Evolutionary conservation across 2,888 invertebrate genomes (phyloP), one percentile per base, ranked within the genome.

Genomic region (Melangyna quadrimaculata): DNA sequence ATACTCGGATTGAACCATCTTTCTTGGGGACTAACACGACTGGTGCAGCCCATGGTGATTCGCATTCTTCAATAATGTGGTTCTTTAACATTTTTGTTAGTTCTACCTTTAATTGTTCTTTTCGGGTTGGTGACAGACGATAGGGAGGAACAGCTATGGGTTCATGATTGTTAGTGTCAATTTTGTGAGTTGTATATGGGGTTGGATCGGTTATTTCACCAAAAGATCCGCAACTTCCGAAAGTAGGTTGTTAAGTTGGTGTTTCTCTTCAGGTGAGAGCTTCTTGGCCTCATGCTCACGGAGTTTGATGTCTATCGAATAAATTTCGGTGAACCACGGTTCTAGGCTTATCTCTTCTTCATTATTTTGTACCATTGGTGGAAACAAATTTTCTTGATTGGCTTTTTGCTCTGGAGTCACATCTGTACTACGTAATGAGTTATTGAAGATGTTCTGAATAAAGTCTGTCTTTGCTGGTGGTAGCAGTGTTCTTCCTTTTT

Each of bases 11-110:
- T 0, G 72, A 67, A 0, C 88, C 89, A 65, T 90, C 75, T 29
- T 88, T 88, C 74, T 90, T 90, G 0, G 84, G 77, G 0, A 89
- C 88, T 27, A 90, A 27, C 0, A 65, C 71, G 3, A 88, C 70
- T 5, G 72, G 80, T 29, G 75, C 40, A 0, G 75, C 63, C 75
- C 75, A 79, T 17, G 78, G 75, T 12, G 77, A 82, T n/a, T 84
- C 74, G 17, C 79, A 63, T 37, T 78, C 72, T 10, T 81, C 67
- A 19, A 87, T 87, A 0, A 89, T 87, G 1, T 86, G 88, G 3
- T 84, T 81, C 10, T 63, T 2, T 5, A 51, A 24, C 27, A 51
- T 12, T 14, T 51, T 37, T 3, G 14, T 37, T 14, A 37, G 14
- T 37, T 37, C 37, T 14, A 4, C 14, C 14, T 37, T 37, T 14